Conservation (phyloP, 2,888 invertebrate genomes). For the Drosophila neotestacea region DNA sequence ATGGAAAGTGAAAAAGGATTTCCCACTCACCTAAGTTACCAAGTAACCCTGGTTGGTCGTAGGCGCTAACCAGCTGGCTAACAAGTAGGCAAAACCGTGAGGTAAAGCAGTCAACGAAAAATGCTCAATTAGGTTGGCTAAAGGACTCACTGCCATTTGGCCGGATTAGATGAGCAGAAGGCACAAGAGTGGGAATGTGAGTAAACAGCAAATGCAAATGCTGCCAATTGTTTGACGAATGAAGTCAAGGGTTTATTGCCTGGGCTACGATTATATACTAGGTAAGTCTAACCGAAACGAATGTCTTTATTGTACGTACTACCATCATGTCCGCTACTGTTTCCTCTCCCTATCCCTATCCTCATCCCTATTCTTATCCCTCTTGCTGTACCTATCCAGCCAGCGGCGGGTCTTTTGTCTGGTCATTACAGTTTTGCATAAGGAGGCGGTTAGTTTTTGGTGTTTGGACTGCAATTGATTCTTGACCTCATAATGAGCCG, state of each 20-base stretch:
- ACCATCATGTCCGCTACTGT: constrained; percentile 4
- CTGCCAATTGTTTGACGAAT: constrained; percentile 80
- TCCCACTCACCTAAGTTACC: constrained; percentile 21
- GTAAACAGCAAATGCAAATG: constrained; percentile 60
- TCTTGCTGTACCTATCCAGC: neutral
- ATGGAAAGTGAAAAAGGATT: constrained; percentile 76
- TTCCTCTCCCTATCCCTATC: neutral
- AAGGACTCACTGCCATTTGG: constrained; percentile 56
- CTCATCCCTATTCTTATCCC: neutral
- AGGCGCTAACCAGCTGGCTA: constrained; percentile 35
- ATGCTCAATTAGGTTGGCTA: constrained; percentile 72
- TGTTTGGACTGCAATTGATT: constrained; percentile 67
- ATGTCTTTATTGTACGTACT: constrained; percentile 67
- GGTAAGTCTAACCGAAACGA: constrained; percentile 58
- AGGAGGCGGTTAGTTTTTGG: constrained; percentile 51
- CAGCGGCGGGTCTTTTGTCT: constrained; percentile 46
- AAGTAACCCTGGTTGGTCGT: constrained; percentile 15
- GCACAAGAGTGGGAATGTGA: constrained; percentile 8
- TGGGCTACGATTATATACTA: constrained; percentile 56
- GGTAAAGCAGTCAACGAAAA: constrained; percentile 64
- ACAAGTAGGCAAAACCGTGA: constrained; percentile 71
- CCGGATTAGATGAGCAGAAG: constrained; percentile 41
- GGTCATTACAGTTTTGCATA: constrained; percentile 62
- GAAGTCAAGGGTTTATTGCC: constrained; percentile 76
- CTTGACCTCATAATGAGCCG: constrained; percentile 73